phyloP scores from a whole-genome alignment of 2,797 vertebrate species.

The Eidolon dupreanum region DNA sequence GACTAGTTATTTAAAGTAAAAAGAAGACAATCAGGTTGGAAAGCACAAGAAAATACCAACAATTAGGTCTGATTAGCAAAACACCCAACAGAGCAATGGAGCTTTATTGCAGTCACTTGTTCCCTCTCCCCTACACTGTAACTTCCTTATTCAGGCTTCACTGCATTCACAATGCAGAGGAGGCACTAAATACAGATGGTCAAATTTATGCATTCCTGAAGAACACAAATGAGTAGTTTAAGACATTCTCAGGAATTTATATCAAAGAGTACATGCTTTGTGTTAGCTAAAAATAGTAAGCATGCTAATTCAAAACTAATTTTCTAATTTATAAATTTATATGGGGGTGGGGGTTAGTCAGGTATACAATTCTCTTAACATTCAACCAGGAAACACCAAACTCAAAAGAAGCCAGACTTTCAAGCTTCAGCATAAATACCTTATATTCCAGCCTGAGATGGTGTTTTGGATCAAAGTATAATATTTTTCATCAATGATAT shows the following conservation, averaged over 20 bases:
- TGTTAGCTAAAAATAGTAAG: background rate
- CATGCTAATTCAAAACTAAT: background rate
- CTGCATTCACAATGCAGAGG: background rate
- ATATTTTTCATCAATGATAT: background rate
- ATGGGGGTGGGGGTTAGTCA: background rate
- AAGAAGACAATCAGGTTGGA: background rate
- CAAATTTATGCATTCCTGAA: background rate
- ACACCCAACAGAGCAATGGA: background rate
- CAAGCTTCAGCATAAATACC: background rate
- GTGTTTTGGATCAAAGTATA: background rate
- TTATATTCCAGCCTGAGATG: accelerated
- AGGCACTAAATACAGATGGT: background rate
- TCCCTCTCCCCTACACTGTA: background rate
- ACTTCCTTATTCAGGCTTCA: background rate
- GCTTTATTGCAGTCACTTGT: background rate
- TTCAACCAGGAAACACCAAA: background rate
- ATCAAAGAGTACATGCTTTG: background rate
- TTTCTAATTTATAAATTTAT: background rate
- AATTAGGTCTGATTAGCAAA: background rate
- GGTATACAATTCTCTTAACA: background rate
- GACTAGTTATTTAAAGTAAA: background rate
- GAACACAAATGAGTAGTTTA: background rate
- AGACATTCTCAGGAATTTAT: background rate
- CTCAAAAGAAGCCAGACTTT: background rate
- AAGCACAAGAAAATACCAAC: background rate